Conservation (phyloP, 1,140 invertebrate genomes). For the Leptinotarsa undecemlineata region DNA sequence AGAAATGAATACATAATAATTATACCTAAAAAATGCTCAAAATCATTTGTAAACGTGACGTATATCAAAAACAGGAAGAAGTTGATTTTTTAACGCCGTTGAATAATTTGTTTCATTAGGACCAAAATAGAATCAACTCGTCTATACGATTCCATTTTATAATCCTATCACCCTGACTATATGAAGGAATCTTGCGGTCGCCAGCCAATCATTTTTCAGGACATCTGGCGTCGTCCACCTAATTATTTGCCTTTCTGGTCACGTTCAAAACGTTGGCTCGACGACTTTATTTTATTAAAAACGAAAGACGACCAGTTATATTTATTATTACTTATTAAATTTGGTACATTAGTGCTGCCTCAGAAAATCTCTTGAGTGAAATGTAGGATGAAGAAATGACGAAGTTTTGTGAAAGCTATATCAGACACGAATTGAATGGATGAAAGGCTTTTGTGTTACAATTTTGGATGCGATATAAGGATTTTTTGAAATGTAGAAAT, state of each 20-base stretch:
- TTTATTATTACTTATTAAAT: slow-evolving; percentile 26
- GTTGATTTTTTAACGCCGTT: too few species aligned
- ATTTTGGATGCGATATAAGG: neutral
- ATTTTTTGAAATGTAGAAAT: too few species aligned
- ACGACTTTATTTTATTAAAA: slow-evolving; percentile 40
- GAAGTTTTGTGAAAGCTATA: slow-evolving; percentile 14
- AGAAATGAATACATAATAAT: too few species aligned
- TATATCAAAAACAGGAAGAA: too few species aligned
- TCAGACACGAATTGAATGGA: neutral
- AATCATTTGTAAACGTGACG: too few species aligned
- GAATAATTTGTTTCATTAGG: neutral
- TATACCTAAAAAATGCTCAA: too few species aligned
- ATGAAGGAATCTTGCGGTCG: slow-evolving; percentile 29
- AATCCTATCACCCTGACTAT: neutral
- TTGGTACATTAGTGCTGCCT: slow-evolving; percentile 23
- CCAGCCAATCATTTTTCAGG: slow-evolving; percentile 32
- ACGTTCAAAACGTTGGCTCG: slow-evolving; percentile 41
- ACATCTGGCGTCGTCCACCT: slow-evolving; percentile 46
- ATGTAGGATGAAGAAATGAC: slow-evolving; percentile 11
- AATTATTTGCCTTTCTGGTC: slow-evolving; percentile 49
- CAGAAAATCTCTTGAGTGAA: slow-evolving; percentile 16
- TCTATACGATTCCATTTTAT: neutral
- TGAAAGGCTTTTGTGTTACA: slow-evolving; percentile 8
- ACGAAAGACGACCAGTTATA: slow-evolving; percentile 31
- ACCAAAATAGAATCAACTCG: neutral